Evolutionary conservation across 2,888 invertebrate genomes (phyloP).

Genomic region (Blastobasis adustella): DNA sequence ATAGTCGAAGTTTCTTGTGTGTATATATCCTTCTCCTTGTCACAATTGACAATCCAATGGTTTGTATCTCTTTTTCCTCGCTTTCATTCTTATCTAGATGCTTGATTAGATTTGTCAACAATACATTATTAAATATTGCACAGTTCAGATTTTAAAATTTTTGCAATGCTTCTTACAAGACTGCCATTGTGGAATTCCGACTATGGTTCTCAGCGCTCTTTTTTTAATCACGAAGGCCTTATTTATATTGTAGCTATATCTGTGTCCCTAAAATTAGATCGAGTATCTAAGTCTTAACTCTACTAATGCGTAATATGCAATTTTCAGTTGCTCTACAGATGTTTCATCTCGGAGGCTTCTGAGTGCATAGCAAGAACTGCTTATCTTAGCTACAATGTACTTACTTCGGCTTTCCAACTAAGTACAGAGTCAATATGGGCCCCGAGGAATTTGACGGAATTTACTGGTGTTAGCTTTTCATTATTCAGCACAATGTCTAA

Average conservation of each 20-base stretch:
- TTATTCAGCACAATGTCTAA: background rate
- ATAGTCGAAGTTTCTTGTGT: background rate
- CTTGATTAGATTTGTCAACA: background rate
- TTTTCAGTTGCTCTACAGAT: background rate
- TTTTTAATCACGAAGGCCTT: background rate
- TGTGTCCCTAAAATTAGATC: background rate
- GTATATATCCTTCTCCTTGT: background rate
- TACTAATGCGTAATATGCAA: background rate
- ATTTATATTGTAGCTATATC: background rate
- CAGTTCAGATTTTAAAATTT: background rate
- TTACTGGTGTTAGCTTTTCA: background rate
- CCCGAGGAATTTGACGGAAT: background rate
- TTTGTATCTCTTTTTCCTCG: background rate
- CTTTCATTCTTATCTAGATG: background rate
- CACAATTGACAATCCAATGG: background rate
- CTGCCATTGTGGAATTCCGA: background rate
- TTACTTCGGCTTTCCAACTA: background rate
- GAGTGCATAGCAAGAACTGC: background rate
- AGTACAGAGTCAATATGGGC: background rate
- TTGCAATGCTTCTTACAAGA: background rate
- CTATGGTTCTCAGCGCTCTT: background rate
- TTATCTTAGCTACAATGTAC: background rate
- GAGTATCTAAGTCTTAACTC: background rate
- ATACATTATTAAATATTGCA: background rate
- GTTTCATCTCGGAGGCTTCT: background rate